A percentile compares a stretch with the other conserved stretches of the same genome.
Conservation (phyloP, 2,797 vertebrate genomes). For the Nyctalus aviator region DNA sequence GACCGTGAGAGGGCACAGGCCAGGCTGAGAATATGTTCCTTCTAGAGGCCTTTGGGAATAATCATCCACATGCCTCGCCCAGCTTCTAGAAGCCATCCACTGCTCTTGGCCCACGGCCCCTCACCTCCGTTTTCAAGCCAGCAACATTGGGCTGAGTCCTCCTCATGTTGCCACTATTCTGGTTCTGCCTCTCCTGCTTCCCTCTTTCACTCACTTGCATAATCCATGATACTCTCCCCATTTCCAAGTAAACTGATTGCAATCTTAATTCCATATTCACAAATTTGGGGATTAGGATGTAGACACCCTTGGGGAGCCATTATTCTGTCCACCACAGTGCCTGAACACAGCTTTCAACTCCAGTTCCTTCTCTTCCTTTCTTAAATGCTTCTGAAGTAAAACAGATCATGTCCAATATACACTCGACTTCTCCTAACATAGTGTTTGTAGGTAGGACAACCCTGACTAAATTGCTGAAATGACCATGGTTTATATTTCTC, state of each 20-base stretch:
- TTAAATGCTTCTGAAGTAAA: slow-evolving; percentile 14
- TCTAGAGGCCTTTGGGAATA: neutral
- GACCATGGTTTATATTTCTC: slow-evolving; percentile 59
- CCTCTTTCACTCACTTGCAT: neutral
- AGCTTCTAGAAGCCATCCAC: neutral
- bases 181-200: neutral
- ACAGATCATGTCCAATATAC: neutral
- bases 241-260: neutral
- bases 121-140: neutral
- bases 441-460: neutral
- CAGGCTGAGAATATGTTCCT: neutral
- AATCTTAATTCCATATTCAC: neutral
- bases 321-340: neutral
- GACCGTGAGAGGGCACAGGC: too few species aligned
- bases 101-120: neutral
- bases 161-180: too few species aligned
- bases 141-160: neutral
- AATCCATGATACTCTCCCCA: neutral
- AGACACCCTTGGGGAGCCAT: neutral
- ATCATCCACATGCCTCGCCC: neutral
- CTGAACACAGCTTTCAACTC: neutral
- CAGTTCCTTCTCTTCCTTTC: neutral
- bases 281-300: neutral
- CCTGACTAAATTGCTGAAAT: slow-evolving; percentile 38
- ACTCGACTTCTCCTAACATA: neutral